A percentile compares a stretch with the other conserved stretches of the same genome.
Conservation (phyloP, 2,888 invertebrate genomes). For the Caenorhabditis sp. region DNA sequence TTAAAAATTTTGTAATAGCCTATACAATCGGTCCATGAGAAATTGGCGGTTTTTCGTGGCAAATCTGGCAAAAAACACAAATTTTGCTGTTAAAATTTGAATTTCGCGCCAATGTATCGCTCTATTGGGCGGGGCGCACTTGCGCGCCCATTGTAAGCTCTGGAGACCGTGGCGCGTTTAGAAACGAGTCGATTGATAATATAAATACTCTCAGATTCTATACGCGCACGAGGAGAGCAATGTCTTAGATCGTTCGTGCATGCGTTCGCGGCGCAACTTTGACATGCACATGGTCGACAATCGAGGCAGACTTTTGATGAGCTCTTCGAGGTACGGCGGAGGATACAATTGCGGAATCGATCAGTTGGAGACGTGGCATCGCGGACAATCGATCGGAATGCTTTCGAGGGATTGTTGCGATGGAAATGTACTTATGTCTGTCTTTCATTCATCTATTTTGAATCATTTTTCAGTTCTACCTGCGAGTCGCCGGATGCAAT, state of each 20-base stretch:
- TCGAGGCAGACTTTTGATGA: slow-evolving; percentile 14
- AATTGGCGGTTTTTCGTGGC: too few species aligned
- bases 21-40: too few species aligned
- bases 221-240: slow-evolving; percentile 25
- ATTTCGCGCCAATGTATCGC: too few species aligned
- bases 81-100: too few species aligned
- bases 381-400: slow-evolving; percentile 9
- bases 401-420: slow-evolving; percentile 1
- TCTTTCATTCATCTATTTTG: background rate
- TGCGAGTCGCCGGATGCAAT: slow-evolving; percentile 14
- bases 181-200: too few species aligned
- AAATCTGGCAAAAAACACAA: too few species aligned
- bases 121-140: too few species aligned
- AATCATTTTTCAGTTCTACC: slow-evolving; percentile 24
- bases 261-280: slow-evolving; percentile 5
- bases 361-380: slow-evolving; percentile 30
- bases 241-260: slow-evolving; percentile 2
- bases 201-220: slow-evolving; percentile 17
- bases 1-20: too few species aligned
- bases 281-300: slow-evolving; percentile 18
- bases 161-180: too few species aligned
- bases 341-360: slow-evolving; percentile 12
- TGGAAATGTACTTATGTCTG: slow-evolving; percentile 2
- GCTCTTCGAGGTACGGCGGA: slow-evolving; percentile 28
- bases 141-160: too few species aligned